Conservation (phyloP, 2,888 invertebrate species). For the Hyles lineata region DNA sequence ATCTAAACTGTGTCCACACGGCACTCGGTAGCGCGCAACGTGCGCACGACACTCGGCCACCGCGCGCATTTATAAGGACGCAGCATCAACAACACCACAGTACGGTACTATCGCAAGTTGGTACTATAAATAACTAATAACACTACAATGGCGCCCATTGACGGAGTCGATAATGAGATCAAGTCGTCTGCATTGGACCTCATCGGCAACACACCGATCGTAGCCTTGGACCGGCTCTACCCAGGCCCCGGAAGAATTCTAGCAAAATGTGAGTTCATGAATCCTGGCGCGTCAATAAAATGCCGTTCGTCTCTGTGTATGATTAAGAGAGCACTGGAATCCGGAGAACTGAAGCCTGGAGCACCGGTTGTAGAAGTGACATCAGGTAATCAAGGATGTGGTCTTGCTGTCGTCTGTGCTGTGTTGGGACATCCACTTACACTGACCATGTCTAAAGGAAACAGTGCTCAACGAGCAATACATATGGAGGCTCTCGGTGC, state of each 20-base stretch:
- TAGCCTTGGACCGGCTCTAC: conserved; percentile 75
- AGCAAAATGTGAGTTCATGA: conserved; percentile 81
- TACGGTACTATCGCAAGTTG: conserved; percentile 39
- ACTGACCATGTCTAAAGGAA: conserved; percentile 75
- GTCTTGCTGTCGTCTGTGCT: conserved; percentile 77
- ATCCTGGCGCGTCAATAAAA: conserved; percentile 78
- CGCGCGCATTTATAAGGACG: conserved; percentile 36
- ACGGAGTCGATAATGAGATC: conserved; percentile 63
- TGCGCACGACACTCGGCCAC: background rate
- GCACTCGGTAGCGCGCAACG: background rate
- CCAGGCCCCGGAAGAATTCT: conserved; percentile 74
- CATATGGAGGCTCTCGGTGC: conserved; percentile 81
- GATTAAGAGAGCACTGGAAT: conserved; percentile 63
- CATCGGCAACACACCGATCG: conserved; percentile 76
- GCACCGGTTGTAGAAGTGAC: conserved; percentile 72
- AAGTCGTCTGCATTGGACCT: conserved; percentile 75
- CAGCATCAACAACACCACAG: conserved; percentile 37
- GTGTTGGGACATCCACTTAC: conserved; percentile 75
- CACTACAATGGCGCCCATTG: conserved; percentile 48
- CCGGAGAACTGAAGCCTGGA: conserved; percentile 67
- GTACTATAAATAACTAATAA: conserved; percentile 41
- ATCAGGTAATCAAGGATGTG: conserved; percentile 79
- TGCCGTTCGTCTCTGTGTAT: conserved; percentile 74
- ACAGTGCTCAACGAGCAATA: conserved; percentile 74
- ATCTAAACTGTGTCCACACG: background rate